phyloP scores from a whole-genome alignment of 2,113 vertebrate species.

The Clinocottus analis region DNA sequence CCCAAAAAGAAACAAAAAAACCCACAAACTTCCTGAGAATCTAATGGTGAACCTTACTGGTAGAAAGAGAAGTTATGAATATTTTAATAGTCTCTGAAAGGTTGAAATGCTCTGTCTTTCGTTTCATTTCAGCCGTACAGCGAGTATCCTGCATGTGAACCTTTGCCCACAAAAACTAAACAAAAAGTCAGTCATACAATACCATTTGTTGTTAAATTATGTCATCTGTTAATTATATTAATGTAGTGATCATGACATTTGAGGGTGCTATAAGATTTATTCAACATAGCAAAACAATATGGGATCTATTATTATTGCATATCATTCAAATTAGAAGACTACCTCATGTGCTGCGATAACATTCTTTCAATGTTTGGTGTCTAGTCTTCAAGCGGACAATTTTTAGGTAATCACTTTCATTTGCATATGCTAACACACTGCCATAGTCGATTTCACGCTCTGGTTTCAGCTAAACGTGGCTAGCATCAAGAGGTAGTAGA shows the following conservation, averaged over 20 bases:
- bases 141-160: conserved; percentile 39
- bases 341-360: conserved; percentile 75
- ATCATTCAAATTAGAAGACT: conserved; percentile 76
- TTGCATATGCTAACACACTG: conserved; percentile 74
- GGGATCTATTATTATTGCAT: conserved; percentile 83
- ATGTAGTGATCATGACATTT: conserved; percentile 71
- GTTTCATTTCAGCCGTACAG: conserved; percentile 45
- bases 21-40: conserved; percentile 95
- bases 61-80: conserved; percentile 79
- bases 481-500: conserved; percentile 81
- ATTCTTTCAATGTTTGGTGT: conserved; percentile 75
- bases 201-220: conserved; percentile 73
- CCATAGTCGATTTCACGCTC: conserved; percentile 46
- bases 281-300: conserved; percentile 74
- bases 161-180: conserved; percentile 56
- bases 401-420: conserved; percentile 62
- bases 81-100: conserved; percentile 67
- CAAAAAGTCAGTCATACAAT: conserved; percentile 73
- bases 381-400: conserved; percentile 69
- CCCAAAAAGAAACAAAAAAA: conserved; percentile 62
- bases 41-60: conserved; percentile 92
- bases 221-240: conserved; percentile 65
- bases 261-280: conserved; percentile 53
- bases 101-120: conserved; percentile 63
- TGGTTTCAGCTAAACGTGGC: conserved; percentile 61